Base-by-base conservation (phyloP, 1,140 invertebrate species). In the Drosophila serrata region DNA sequence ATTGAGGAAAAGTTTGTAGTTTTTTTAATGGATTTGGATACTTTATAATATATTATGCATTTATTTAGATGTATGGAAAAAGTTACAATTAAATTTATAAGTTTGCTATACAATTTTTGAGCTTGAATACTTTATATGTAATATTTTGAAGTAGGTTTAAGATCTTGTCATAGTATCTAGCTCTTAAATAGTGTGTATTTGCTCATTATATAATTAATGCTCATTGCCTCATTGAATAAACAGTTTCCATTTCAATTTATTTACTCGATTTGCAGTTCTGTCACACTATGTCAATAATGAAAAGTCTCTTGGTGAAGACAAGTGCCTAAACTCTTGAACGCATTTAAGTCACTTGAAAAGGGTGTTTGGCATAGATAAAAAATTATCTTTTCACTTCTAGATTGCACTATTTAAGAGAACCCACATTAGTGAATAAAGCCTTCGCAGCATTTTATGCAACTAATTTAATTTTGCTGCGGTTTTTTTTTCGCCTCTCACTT, bases 401-500 rank as follows among this genome's bases (percentile, higher is more conserved):
- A 33, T 33, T n/a, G 46, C 46, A 35, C 13, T 53, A 51, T 45
- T 61, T 45, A 73, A 73, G n/a, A 22, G 17, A 1, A 17, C 13
- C 27, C 46, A 53, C 46, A 45, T 35, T 40, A 40, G 40, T 48
- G 42, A 72, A 72, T 56, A 70, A 69, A 70, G 51, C 51, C 29
- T 12, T 31, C 19, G 51, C 51, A 58, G 75, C 57, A 67, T 61
- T 79, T 64, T 68, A 69, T 58, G 61, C 57, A 67, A 70, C 79
- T 82, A 82, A 79, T 79, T 82, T 76, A 61, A 82, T 76, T 65
- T 73, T 27, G 27, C 61, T 27, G 31, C 31, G 19, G 43, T 22
- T 51, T 69, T 42, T 40, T 59, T 49, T 58, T 24, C 7, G n/a
- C 40, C 40, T 39, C 17, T 40, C 24, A 11, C 24, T 39, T 40